A percentile compares a stretch with the other conserved stretches of the same genome.
Evolutionary conservation across 2,797 vertebrate genomes (phyloP).

Genomic region (Helarctos malayanus): DNA sequence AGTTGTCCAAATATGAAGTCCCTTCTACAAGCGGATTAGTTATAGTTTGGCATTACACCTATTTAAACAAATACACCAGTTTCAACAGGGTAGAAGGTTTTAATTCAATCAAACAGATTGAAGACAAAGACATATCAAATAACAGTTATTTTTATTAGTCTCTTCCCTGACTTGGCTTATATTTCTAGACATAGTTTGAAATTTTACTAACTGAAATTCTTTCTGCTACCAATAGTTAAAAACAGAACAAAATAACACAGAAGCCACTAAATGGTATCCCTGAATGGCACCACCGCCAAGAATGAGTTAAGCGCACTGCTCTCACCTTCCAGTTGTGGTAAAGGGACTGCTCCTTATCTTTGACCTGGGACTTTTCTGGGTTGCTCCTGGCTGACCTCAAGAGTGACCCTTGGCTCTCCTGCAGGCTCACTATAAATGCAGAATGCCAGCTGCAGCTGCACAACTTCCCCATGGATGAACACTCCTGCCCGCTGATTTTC

Average conservation of each 20-base stretch:
- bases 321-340: rapidly evolving
- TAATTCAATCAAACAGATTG: not conserved
- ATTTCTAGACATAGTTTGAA: not conserved
- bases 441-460: constrained; percentile 98
- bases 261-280: not conserved
- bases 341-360: rapidly evolving
- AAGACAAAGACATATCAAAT: not conserved
- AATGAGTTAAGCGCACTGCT: rapidly evolving
- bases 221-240: not conserved
- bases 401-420: constrained; percentile 63
- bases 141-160: not conserved
- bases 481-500: constrained; percentile 97
- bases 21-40: not conserved
- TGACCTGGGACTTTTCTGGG: not conserved
- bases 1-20: not conserved
- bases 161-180: not conserved
- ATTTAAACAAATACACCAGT: not conserved
- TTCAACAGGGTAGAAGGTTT: not conserved
- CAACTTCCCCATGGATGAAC: constrained; percentile 99
- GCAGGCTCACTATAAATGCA: constrained; percentile 97
- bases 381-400: not conserved
- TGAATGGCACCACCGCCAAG: not conserved
- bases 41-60: not conserved
- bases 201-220: not conserved
- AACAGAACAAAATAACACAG: not conserved